phyloP scores from a whole-genome alignment of 2,113 vertebrate genomes.

The Lepisosteus oculatus region DNA sequence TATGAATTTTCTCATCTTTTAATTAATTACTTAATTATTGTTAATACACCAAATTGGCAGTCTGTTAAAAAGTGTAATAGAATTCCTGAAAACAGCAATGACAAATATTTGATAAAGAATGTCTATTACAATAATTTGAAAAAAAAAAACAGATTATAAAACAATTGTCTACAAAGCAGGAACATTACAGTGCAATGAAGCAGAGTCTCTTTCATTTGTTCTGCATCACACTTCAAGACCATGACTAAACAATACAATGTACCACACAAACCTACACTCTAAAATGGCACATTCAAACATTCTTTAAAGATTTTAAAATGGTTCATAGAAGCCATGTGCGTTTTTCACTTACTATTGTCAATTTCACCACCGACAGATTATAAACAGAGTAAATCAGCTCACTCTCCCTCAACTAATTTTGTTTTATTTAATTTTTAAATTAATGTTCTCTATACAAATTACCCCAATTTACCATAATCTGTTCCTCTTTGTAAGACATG shows the following conservation, averaged over 20 bases:
- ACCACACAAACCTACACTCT: background rate
- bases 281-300: background rate
- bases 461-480: background rate
- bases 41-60: too few species aligned
- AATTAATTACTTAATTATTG: too few species aligned
- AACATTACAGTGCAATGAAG: background rate
- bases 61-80: too few species aligned
- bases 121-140: too few species aligned
- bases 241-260: background rate
- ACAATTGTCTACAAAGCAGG: too few species aligned
- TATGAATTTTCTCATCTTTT: too few species aligned
- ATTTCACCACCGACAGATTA: background rate
- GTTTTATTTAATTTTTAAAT: background rate
- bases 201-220: background rate
- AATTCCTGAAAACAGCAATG: too few species aligned
- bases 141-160: too few species aligned
- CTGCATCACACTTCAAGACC: background rate
- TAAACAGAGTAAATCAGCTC: background rate
- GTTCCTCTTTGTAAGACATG: background rate
- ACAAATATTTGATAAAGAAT: too few species aligned
- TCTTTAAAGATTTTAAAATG: background rate
- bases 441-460: background rate
- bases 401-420: too few species aligned
- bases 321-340: slow-evolving; percentile 4
- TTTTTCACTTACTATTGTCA: background rate